Base-by-base conservation (phyloP, 2,797 vertebrate genomes). In the Anabacerthia variegaticeps region DNA sequence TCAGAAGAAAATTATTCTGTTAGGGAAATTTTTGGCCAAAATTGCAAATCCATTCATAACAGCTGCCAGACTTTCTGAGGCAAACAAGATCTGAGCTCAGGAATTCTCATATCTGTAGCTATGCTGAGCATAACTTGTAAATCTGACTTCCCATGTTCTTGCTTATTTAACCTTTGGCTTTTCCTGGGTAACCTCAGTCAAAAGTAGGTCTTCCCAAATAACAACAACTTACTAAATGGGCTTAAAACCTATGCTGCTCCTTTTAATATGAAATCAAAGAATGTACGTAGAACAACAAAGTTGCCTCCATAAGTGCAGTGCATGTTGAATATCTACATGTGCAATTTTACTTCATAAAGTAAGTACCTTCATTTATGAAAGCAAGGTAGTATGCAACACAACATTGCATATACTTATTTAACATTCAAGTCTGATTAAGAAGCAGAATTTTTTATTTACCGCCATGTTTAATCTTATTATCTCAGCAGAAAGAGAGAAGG, bases 1-100 rank as follows among this genome's bases (percentile, higher is more conserved):
- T 93, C 92, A 91, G 91, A 91, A 89, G 21, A 85, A 92, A 82
- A 88, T 89, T 76, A 32, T 81, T 93, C 76, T 59, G 23, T 66
- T 63, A 48, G 4, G 44, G 63, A 85, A 86, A 49, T 52, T 93
- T 89, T 87, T 79, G 76, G 84, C 84, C 83, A 89, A 87, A 94
- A 71, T 73, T 93, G 9, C 75, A 89, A 92, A 93, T 71, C 74
- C 61, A 49, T 68, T 87, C 81, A 22, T 24, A 91, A 63, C 43
- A 84, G 20, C 48, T 94, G 88, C 80, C 75, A 93, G 72, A 74
- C 22, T 91, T 87, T 87, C 56, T 68, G 52, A 85, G 36, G 67
- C 63, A 87, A 65, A 1, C 24, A 87, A 76, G 74, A 94, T 87
- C 55, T 63, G 48, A 75, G 63, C 72, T 71, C 72, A 52, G 44